These are phyloP conservation scores for Loxodonta africana DNA, from an alignment of 2,113 vertebrate genomes.

Conservation along the genomic window DNA sequence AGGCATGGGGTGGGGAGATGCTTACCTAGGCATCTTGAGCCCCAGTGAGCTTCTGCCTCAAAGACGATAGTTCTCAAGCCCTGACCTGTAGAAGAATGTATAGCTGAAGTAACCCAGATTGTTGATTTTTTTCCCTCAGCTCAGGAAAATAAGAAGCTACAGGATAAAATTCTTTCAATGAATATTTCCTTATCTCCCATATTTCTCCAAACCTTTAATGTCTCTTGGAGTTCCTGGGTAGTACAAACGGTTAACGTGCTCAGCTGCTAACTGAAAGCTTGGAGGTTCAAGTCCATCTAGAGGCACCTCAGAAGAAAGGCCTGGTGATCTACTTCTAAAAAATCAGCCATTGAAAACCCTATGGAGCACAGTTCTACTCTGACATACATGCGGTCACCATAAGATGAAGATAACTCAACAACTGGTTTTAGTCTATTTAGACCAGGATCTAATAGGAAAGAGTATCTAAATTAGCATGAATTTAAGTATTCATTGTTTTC, in stretches of 20 bases:
- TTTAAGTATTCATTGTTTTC: not conserved
- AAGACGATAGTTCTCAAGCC: not conserved
- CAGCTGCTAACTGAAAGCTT: no score
- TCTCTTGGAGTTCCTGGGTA: no score
- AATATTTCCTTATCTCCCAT: not conserved
- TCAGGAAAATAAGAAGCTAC: slow-evolving; percentile 6
- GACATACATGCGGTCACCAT: no score
- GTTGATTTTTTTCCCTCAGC: not conserved
- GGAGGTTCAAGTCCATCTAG: no score
- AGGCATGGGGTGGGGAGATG: not conserved
- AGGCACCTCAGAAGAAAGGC: no score
- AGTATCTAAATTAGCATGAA: not conserved
- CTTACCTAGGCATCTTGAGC: not conserved
- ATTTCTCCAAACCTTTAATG: not conserved
- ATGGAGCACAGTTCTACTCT: no score
- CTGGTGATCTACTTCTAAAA: no score
- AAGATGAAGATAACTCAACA: no score
- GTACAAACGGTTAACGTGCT: no score
- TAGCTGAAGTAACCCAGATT: not conserved
- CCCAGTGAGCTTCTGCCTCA: not conserved
- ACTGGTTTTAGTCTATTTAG: not conserved
- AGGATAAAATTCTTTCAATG: not conserved
- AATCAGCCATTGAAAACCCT: no score
- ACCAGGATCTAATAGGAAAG: not conserved
- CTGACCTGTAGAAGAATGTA: not conserved